Evolutionary conservation across 2,113 vertebrate genomes (phyloP).

Genomic region (Oncorhynchus keta): DNA sequence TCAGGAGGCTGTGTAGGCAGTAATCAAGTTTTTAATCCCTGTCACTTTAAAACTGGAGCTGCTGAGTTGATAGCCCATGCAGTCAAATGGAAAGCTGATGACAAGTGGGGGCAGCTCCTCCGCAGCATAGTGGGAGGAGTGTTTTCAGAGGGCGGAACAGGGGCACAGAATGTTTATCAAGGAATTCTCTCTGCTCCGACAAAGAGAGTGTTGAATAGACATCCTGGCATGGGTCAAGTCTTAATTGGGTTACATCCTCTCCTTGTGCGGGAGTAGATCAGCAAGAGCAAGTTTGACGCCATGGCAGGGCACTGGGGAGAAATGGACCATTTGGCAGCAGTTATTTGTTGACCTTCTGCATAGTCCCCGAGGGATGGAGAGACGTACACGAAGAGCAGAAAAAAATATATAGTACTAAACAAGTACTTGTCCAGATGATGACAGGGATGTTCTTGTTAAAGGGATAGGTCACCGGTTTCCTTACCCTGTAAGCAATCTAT

Average conservation of each 20-base stretch:
- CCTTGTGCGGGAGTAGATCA: neutral
- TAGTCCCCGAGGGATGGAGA: neutral
- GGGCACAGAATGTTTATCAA: constrained; percentile 23
- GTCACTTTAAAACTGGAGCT: constrained; percentile 9
- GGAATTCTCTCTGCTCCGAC: constrained; percentile 20
- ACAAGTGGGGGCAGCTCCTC: neutral
- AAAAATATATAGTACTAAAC: constrained; percentile 5
- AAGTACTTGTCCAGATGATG: neutral
- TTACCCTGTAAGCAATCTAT: no score
- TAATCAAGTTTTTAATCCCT: neutral
- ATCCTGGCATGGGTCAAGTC: neutral
- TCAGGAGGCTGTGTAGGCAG: no score
- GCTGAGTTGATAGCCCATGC: neutral
- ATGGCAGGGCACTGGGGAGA: neutral
- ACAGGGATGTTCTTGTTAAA: constrained; percentile 22
- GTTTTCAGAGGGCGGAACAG: constrained; percentile 5
- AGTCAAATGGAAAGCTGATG: constrained; percentile 1
- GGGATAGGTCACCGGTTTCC: no score
- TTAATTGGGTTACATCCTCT: constrained; percentile 20
- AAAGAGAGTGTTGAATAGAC: constrained; percentile 14
- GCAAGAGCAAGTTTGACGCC: constrained; percentile 1
- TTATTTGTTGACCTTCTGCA: constrained; percentile 18
- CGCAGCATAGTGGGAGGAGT: constrained; percentile 7
- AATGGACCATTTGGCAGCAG: neutral
- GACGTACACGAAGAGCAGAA: neutral